phyloP scores from a whole-genome alignment of 1,140 invertebrate genomes.

The Gyrodactylus salaris region DNA sequence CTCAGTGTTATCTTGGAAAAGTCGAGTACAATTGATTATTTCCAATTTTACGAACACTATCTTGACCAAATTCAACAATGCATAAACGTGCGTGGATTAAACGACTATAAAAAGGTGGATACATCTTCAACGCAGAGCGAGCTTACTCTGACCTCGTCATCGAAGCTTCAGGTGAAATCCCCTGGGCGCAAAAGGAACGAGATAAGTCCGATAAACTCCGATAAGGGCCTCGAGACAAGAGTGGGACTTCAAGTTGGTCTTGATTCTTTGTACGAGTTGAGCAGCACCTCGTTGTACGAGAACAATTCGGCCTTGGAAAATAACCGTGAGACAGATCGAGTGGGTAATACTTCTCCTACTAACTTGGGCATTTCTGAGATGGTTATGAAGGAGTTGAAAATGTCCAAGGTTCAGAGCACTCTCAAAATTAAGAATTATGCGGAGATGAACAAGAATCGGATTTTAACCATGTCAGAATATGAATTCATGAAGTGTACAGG shows the following conservation, averaged over 20 bases:
- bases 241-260: background rate
- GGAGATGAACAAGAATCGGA: background rate
- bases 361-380: background rate
- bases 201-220: background rate
- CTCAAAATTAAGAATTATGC: background rate
- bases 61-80: background rate
- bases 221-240: background rate
- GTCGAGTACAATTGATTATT: background rate
- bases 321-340: no score
- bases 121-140: no score
- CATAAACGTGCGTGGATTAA: background rate
- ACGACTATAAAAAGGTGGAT: no score
- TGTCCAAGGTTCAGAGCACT: background rate
- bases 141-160: background rate
- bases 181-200: background rate
- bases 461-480: background rate
- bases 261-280: background rate
- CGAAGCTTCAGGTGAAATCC: background rate
- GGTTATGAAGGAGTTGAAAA: background rate
- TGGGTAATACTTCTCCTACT: no score
- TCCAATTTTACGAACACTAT: background rate
- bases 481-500: background rate
- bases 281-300: no score
- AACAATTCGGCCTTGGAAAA: no score
- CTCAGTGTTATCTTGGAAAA: background rate